A percentile compares a stretch with the other conserved stretches of the same genome.
These are phyloP conservation scores for Osmerus eperlanus DNA, from an alignment of 2,113 vertebrate genomes.

Conservation along the genomic window DNA sequence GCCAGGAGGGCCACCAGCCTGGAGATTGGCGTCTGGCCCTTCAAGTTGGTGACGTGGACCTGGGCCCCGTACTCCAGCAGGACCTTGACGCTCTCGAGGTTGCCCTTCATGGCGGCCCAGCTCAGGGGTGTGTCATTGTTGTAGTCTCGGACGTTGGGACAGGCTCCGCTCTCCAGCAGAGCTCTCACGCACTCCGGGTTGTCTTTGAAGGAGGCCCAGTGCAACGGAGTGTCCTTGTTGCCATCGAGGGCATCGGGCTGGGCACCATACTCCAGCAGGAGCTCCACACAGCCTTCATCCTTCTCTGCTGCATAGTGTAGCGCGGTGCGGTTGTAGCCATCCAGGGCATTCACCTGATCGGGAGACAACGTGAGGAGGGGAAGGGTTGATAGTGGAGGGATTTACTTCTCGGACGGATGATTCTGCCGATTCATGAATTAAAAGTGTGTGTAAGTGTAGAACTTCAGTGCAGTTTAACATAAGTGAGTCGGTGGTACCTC, in stretches of 20 bases:
- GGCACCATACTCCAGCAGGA: conserved; percentile 89
- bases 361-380: too few relatives aligned
- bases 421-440: too few relatives aligned
- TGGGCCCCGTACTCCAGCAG: conserved; percentile 90
- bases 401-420: too few relatives aligned
- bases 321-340: conserved; percentile 94
- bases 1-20: conserved; percentile 85
- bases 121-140: conserved; percentile 92
- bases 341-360: conserved; percentile 87
- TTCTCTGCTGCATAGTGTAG: conserved; percentile 96
- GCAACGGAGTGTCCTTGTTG: conserved; percentile 93
- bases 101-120: conserved; percentile 98
- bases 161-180: conserved; percentile 85
- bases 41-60: conserved; percentile 86
- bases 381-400: too few relatives aligned
- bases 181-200: conserved; percentile 86
- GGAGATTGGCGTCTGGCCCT: conserved; percentile 90
- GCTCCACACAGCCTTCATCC: conserved; percentile 90
- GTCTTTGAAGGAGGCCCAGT: conserved; percentile 97
- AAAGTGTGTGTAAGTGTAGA: too few relatives aligned
- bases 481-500: conserved; percentile 74
- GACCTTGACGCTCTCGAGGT: conserved; percentile 88
- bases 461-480: neutral
- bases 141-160: conserved; percentile 87
- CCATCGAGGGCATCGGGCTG: conserved; percentile 87